Base-by-base conservation (phyloP, 2,888 invertebrate genomes). In the Sarcophaga subvicina region DNA sequence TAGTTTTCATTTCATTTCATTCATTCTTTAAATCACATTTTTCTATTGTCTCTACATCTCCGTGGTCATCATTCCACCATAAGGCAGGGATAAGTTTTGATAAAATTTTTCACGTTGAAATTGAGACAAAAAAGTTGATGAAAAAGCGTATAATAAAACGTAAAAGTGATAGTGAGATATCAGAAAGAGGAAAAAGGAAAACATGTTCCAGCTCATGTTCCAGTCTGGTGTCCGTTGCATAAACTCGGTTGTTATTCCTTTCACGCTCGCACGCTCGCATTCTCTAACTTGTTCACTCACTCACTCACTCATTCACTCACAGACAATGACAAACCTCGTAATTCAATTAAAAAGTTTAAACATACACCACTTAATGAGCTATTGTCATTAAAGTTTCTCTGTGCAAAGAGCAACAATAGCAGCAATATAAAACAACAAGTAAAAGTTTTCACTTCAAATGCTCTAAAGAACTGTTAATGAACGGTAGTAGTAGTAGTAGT, bases 291-390 rank as follows among this genome's bases (percentile, higher is more conserved):
- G 37, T 37, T 8, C 37, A 37, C 37, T n/a, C 14, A 72, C 37
- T 49, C 49, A 14, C 4, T 49, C 49, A 72, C 37, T 49, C 49
- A 14, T 1, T 49, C 49, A 14, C 64, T 62, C 76, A 59, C 79
- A 86, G 63, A 80, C 83, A 86, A 80, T 85, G 63, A 80, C 83
- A 83, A 83, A 87, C 85, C 87, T 87, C 54, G 54, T 54, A 87
- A 87, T 88, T 88, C 83, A 88, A 88, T 87, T 87, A 88, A 88
- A 88, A 88, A 88, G 79, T 88, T 88, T 88, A 83, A 88, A 85
- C 87, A 87, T 84, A 86, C 85, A 87, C 83, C 86, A 86, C 83
- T 80, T 86, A 86, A 86, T 86, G 80, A 86, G 86, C 86, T 64
- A 69, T 86, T 86, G 86, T 86, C 86, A 83, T 86, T 86, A 83